Evolutionary conservation across 2,797 vertebrate genomes (phyloP), one percentile per base, ranked within the genome.

Genomic region (Anguilla obscura): DNA sequence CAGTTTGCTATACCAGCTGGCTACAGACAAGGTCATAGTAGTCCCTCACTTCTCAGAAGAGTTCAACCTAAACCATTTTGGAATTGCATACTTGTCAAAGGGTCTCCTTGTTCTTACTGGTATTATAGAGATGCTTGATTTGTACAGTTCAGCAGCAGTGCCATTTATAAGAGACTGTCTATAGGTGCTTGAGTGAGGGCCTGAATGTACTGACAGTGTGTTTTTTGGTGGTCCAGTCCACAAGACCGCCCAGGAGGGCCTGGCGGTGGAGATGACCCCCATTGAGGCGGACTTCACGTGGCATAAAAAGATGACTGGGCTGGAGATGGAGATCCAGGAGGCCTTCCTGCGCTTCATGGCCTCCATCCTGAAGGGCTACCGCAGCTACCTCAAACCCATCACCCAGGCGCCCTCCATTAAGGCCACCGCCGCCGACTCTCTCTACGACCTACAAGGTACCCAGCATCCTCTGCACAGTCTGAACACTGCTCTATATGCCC

Each of bases 321-420:
- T 99, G n/a, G 98, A 99, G 93, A 98, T 98, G 98, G 98, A 98
- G 92, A 98, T 99, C 93, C 98, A 99, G 90, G 98, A 99, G 91
- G 94, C 97, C 69, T 99, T 99, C 93, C 95, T 99, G 0, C 97
- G 97, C 87, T 99, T 99, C 92, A 99, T 99, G 98, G 98, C 98
- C n/a, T 96, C 96, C 91, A 96, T 99, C 95, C 94, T 99, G 92
- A 99, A 97, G 93, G 98, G 98, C 89, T 99, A 99, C 94, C 97
- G 98, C 92, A 93, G 90, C 85, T 99, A 98, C 94, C 97, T 99
- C 92, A 99, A 96, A 92, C 98, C 98, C 87, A 98, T 99, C 92
- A 98, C 97, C 0, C 97, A 99, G 93, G 98, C 98, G 0, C 98
- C 99, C 83, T 99, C 98, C 3, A 97, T 97, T 89, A 99, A 99